phyloP scores from a whole-genome alignment of 35 echinoderm and acorn worm genomes.

The Strongylocentrotus purpuratus region DNA sequence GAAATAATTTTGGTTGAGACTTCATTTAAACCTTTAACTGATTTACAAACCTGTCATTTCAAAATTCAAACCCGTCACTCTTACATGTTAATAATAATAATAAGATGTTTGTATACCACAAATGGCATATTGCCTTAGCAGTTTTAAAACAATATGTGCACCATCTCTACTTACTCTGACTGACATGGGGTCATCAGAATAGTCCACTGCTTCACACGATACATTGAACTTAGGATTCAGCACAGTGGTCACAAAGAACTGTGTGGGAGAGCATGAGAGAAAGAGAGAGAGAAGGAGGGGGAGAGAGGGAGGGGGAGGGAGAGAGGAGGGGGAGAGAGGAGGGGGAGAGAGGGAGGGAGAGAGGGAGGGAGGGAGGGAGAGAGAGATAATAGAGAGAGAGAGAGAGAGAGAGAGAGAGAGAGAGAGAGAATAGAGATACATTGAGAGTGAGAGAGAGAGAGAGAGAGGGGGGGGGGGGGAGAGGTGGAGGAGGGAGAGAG shows the following conservation, averaged over 20 bases:
- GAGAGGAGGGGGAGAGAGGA: background rate
- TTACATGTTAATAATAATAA: no score
- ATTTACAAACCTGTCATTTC: no score
- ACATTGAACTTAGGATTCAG: constrained; percentile 65
- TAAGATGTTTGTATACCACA: no score
- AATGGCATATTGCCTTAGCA: no score
- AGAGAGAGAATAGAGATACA: no score
- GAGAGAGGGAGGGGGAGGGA: no score
- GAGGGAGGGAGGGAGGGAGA: background rate
- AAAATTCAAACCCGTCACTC: no score
- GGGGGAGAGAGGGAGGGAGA: background rate
- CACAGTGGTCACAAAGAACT: constrained; percentile 65
- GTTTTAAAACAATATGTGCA: no score
- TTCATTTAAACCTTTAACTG: no score
- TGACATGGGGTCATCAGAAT: constrained; percentile 64
- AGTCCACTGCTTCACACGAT: constrained; percentile 52
- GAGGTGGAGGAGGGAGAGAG: background rate
- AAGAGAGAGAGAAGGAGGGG: background rate
- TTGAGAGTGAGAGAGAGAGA: background rate
- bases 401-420: background rate
- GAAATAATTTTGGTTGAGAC: no score
- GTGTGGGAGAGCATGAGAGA: background rate
- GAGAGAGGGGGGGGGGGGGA: no score
- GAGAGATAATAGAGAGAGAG: no score
- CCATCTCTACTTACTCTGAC: constrained; percentile 62